Evolutionary conservation across 2,888 invertebrate genomes (phyloP).

Genomic region (Falcaria lacertinaria): DNA sequence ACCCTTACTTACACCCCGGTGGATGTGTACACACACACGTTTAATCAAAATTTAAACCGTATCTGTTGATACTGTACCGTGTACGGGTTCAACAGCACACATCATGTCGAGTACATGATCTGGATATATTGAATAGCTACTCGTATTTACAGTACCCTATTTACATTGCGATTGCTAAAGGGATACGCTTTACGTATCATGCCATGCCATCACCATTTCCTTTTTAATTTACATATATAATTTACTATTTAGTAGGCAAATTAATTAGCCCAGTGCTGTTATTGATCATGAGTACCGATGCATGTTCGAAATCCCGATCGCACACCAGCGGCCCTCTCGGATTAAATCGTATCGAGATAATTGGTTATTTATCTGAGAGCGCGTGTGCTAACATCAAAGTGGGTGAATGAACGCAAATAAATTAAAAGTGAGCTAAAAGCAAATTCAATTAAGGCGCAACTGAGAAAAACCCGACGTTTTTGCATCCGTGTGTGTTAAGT

Average conservation of each 20-base stretch:
- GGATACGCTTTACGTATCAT: too few relatives aligned
- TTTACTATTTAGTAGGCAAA: not conserved
- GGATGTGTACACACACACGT: constrained; percentile 36
- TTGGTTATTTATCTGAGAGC: constrained; percentile 66
- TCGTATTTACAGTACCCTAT: not conserved
- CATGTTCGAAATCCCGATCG: constrained; percentile 36
- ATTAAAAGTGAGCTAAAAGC: constrained; percentile 67
- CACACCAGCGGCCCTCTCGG: constrained; percentile 33
- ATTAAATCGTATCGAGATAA: constrained; percentile 64
- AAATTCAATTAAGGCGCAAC: constrained; percentile 67
- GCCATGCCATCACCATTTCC: too few relatives aligned
- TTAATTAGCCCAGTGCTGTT: constrained; percentile 7
- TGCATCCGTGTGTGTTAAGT: constrained; percentile 22
- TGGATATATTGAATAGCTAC: not conserved
- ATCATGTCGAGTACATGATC: not conserved
- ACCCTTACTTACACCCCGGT: constrained; percentile 43
- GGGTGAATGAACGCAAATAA: constrained; percentile 62
- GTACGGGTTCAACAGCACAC: constrained; percentile 7
- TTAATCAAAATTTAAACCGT: constrained; percentile 46
- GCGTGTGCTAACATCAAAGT: constrained; percentile 61
- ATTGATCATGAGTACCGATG: constrained; percentile 26
- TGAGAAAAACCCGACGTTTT: constrained; percentile 46
- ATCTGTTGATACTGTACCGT: constrained; percentile 25
- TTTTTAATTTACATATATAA: too few relatives aligned
- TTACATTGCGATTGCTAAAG: not conserved